Percentiles rank a stretch among this genome's conserved stretches.
Conservation (phyloP, 1,140 invertebrate genomes). For the Pseudomyrmex flavicornis region DNA sequence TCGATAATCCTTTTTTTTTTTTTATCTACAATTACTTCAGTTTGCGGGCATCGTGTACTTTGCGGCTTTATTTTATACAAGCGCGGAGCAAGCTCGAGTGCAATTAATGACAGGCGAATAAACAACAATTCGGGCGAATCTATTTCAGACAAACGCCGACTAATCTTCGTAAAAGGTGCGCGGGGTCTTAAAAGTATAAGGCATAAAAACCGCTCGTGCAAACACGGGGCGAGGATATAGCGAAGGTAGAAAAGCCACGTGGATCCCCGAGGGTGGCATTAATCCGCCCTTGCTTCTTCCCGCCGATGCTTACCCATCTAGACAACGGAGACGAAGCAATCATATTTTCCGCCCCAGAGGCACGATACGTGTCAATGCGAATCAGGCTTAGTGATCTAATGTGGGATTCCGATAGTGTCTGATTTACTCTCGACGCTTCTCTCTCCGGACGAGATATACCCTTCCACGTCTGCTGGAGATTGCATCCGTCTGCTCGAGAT, state of each 20-base stretch:
- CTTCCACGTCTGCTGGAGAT: constrained; percentile 42
- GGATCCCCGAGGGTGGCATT: constrained; percentile 84
- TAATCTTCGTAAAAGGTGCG: constrained; percentile 69
- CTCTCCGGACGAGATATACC: constrained; percentile 30
- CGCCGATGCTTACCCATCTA: constrained; percentile 69
- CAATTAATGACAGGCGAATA: constrained; percentile 17
- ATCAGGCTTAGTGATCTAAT: constrained; percentile 85
- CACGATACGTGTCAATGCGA: constrained; percentile 85
- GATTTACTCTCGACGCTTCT: constrained; percentile 77
- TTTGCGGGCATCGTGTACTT: background rate
- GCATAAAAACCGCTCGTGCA: constrained; percentile 67
- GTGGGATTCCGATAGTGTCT: constrained; percentile 82
- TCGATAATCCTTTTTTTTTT: too few species aligned
- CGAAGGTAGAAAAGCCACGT: constrained; percentile 77
- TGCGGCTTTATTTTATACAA: background rate
- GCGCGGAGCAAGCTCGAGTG: background rate
- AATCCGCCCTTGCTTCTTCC: constrained; percentile 78
- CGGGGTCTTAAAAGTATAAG: constrained; percentile 63
- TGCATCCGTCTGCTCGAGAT: constrained; percentile 51
- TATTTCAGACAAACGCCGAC: constrained; percentile 21
- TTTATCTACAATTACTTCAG: too few species aligned
- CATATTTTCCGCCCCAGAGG: constrained; percentile 85
- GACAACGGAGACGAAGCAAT: constrained; percentile 81
- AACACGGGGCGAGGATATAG: constrained; percentile 41
- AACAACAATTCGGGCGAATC: constrained; percentile 12